Percentiles rank a stretch among this genome's conserved stretches.
These are phyloP conservation scores for Anguilla anguilla DNA, from an alignment of 2,797 vertebrate species.

Conservation along the genomic window DNA sequence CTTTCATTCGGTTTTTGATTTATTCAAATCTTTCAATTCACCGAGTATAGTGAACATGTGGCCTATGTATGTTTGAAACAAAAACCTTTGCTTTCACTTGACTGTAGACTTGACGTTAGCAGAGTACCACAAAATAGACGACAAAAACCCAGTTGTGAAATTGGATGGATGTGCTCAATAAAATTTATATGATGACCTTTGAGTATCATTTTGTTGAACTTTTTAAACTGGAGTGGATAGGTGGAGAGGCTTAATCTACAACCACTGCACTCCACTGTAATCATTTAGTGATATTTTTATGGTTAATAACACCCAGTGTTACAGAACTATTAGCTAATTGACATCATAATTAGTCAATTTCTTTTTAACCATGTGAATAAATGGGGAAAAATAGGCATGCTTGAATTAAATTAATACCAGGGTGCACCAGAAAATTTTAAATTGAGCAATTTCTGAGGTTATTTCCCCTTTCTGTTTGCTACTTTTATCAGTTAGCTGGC, in stretches of 20 bases:
- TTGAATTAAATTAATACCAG: neutral
- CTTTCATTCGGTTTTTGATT: no score
- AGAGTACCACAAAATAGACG: neutral
- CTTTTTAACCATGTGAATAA: constrained; percentile 3
- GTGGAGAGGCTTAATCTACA: neutral
- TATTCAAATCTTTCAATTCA: no score
- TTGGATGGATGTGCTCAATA: neutral
- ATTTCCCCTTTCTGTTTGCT: neutral
- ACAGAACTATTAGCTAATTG: neutral
- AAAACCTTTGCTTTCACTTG: neutral
- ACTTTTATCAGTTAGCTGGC: neutral
- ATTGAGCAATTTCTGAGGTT: no score
- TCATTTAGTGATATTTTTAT: neutral
- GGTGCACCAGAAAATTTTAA: neutral
- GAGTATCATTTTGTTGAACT: neutral
- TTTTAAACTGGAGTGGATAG: neutral
- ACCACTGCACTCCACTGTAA: neutral
- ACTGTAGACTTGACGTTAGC: neutral
- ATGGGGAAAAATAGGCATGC: neutral
- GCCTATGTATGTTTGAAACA: neutral
- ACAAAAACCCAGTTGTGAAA: neutral
- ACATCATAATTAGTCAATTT: constrained; percentile 2
- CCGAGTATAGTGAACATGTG: neutral
- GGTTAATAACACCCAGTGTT: neutral
- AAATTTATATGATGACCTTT: constrained; percentile 1